Evolutionary conservation across 2,888 invertebrate species (phyloP), one percentile per base, ranked within the genome.

Genomic region (Sminthurinus aureus): DNA sequence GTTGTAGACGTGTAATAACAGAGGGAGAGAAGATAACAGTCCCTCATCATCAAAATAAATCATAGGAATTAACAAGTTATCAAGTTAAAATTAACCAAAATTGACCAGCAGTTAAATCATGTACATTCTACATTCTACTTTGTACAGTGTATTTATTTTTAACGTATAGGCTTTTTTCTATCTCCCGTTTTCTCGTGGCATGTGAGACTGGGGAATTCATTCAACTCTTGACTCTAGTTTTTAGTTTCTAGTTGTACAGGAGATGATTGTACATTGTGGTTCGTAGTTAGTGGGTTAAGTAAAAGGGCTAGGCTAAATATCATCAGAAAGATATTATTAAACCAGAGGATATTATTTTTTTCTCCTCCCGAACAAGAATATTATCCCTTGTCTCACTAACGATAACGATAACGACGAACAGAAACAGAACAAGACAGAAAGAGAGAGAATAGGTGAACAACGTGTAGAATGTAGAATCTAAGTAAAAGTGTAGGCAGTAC

Each of bases 401-500:
- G 38, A 38, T 38, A 38, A 38, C 38, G 38, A 38, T 38, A 38
- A 38, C 38, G 6, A 38, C n/a, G n/a, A 38, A 38, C 1, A 6
- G 38, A 38, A 38, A 38, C 38, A 38, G 3, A 38, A 38, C 38
- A 38, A 38, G 24, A 66, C 78, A 83, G 83, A 83, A 81, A 83
- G 82, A 83, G 86, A 81, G 38, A 38, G 38, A 38, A 38, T 1
- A 38, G 38, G 38, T 38, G 38, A 38, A 38, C 38, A 38, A 38
- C 38, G 38, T 38, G 38, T 38, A 38, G 38, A 38, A 6, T 38
- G 1, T 1, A 38, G 38, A 38, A 38, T 38, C 38, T 38, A 38
- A 38, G 38, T 38, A 38, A 38, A 84, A 84, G 83, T 82, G 84
- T 81, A 85, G 84, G 86, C 83, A 82, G 85, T 81, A 86, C 84